Percentiles rank a stretch among this genome's conserved stretches.
Evolutionary conservation across 1,140 invertebrate genomes (phyloP).

Genomic region (Drosophila seguyi): DNA sequence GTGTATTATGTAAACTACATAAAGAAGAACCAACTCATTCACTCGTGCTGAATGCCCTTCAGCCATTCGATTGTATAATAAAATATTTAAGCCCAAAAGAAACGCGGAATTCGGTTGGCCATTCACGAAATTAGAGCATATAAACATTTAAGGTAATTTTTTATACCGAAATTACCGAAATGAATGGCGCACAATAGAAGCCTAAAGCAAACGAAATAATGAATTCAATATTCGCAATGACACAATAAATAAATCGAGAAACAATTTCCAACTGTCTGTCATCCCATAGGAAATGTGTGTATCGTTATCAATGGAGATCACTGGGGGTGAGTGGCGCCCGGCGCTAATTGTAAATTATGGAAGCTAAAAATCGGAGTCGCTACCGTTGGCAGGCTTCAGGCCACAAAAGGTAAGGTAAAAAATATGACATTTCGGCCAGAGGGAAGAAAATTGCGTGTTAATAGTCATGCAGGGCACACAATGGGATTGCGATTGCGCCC

Average conservation of each 20-base stretch:
- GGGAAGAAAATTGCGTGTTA: constrained; percentile 70
- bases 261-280: constrained; percentile 55
- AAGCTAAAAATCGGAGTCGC: constrained; percentile 34
- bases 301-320: constrained; percentile 70
- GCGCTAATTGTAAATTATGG: constrained; percentile 65
- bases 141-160: constrained; percentile 61
- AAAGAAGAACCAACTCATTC: constrained; percentile 43
- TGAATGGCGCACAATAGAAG: constrained; percentile 44
- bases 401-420: constrained; percentile 25
- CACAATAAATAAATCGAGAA: constrained; percentile 75
- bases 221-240: constrained; percentile 63
- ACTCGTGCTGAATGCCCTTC: constrained; percentile 25
- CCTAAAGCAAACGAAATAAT: constrained; percentile 41
- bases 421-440: constrained; percentile 65
- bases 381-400: constrained; percentile 38
- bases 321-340: constrained; percentile 66
- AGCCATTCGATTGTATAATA: constrained; percentile 59
- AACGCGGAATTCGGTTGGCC: constrained; percentile 56
- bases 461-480: constrained; percentile 67
- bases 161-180: constrained; percentile 62
- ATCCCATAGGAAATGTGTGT: constrained; percentile 29
- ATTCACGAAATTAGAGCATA: constrained; percentile 74
- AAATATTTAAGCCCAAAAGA: constrained; percentile 28
- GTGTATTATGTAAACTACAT: constrained; percentile 15
- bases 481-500: constrained; percentile 31